Percentiles rank a stretch among this genome's conserved stretches.
phyloP scores from a whole-genome alignment of 2,797 vertebrate species.

The Paguma larvata region DNA sequence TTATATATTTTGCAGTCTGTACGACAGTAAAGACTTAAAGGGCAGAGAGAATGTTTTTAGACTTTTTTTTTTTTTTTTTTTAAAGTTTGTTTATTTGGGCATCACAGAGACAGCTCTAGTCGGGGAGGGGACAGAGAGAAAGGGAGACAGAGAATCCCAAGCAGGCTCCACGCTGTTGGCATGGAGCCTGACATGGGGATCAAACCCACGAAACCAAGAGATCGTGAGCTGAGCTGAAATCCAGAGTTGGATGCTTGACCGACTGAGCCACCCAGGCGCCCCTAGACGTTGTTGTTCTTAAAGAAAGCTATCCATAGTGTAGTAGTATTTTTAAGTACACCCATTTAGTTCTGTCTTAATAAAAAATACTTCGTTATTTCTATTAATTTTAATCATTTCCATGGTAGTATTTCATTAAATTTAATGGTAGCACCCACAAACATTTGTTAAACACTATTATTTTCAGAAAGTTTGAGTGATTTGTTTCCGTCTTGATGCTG shows the following conservation, averaged over 20 bases:
- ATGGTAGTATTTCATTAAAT: background rate
- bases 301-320: background rate
- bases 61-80: background rate
- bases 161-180: too few species aligned
- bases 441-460: background rate
- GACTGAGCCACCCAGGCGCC: too few species aligned
- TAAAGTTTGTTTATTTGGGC: too few species aligned
- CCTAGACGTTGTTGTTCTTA: background rate
- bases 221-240: too few species aligned
- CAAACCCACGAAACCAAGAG: too few species aligned
- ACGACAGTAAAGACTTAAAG: background rate
- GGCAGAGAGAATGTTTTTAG: background rate
- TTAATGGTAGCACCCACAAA: background rate
- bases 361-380: background rate
- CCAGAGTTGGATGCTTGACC: too few species aligned
- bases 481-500: background rate
- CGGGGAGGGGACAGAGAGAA: too few species aligned
- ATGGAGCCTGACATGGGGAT: too few species aligned
- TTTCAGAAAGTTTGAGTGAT: conserved; percentile 27
- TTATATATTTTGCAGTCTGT: background rate
- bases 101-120: too few species aligned
- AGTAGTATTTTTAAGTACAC: background rate
- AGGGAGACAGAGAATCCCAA: too few species aligned
- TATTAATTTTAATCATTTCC: background rate
- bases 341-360: background rate